Evolutionary conservation across 2,113 vertebrate species (phyloP).

Genomic region (Pseudorasbora parva): DNA sequence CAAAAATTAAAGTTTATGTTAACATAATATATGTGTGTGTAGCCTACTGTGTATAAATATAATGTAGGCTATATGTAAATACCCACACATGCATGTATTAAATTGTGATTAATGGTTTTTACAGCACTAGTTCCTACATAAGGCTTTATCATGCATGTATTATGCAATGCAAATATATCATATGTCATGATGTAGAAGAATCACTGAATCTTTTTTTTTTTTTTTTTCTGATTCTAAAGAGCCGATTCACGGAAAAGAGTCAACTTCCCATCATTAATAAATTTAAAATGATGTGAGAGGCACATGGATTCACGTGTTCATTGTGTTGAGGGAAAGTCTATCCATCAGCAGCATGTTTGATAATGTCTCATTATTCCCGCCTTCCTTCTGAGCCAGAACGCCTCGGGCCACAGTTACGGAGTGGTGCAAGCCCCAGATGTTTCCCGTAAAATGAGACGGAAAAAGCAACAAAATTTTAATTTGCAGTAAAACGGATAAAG

Average conservation of each 20-base stretch:
- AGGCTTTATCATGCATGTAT: too few species aligned
- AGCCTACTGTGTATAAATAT: too few species aligned
- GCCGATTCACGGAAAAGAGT: background rate
- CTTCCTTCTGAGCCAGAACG: slow-evolving; percentile 60
- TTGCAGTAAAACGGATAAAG: slow-evolving; percentile 80
- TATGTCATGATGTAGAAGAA: too few species aligned
- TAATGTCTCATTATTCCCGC: slow-evolving; percentile 77
- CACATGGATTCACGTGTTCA: slow-evolving; percentile 28
- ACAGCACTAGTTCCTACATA: too few species aligned
- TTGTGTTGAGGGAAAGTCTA: slow-evolving; percentile 17
- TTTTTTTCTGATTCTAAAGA: background rate
- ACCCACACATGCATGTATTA: too few species aligned
- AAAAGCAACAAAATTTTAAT: slow-evolving; percentile 84
- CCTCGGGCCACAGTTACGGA: slow-evolving; percentile 73
- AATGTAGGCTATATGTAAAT: too few species aligned
- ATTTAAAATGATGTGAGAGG: background rate
- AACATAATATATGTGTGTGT: too few species aligned
- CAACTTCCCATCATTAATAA: background rate
- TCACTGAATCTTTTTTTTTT: background rate
- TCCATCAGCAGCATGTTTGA: slow-evolving; percentile 63
- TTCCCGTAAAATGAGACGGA: slow-evolving; percentile 82
- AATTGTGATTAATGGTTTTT: too few species aligned
- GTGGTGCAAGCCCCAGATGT: slow-evolving; percentile 76
- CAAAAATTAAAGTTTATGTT: too few species aligned
- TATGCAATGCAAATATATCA: too few species aligned